phyloP scores from a whole-genome alignment of 1,140 invertebrate species.

The Trinorchestia longiramus region DNA sequence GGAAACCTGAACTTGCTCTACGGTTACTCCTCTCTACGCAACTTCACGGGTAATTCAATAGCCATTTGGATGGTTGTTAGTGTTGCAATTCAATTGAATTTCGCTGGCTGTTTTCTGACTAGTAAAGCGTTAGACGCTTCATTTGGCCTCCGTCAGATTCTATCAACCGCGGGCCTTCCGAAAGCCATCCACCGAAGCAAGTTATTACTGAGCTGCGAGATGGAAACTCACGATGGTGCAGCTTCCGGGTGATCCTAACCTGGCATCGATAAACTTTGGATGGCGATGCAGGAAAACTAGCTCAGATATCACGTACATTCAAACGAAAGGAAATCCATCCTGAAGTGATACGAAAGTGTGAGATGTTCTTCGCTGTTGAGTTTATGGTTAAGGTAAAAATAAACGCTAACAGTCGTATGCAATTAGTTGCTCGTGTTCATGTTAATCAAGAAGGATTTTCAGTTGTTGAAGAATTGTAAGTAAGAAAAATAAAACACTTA shows the following conservation, averaged over 20 bases:
- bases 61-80: conserved; percentile 31
- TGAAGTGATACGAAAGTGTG: background rate
- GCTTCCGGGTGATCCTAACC: background rate
- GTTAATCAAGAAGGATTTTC: background rate
- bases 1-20: conserved; percentile 8
- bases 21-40: background rate
- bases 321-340: background rate
- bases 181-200: background rate
- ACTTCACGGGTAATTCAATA: conserved; percentile 50
- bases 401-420: background rate
- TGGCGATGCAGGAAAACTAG: background rate
- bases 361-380: background rate
- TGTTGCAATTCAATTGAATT: conserved; percentile 19
- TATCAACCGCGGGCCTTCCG: conserved; percentile 20
- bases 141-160: conserved; percentile 38
- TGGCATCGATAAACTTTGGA: background rate
- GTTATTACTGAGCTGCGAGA: conserved; percentile 19
- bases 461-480: background rate
- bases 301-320: background rate
- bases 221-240: background rate
- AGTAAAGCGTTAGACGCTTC: conserved; percentile 23
- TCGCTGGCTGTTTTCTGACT: conserved; percentile 47
- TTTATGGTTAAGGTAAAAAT: background rate
- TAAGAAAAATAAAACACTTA: background rate
- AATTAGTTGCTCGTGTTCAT: background rate